Base-by-base conservation (phyloP, 2,113 vertebrate genomes). In the Seriola rivoliana region DNA sequence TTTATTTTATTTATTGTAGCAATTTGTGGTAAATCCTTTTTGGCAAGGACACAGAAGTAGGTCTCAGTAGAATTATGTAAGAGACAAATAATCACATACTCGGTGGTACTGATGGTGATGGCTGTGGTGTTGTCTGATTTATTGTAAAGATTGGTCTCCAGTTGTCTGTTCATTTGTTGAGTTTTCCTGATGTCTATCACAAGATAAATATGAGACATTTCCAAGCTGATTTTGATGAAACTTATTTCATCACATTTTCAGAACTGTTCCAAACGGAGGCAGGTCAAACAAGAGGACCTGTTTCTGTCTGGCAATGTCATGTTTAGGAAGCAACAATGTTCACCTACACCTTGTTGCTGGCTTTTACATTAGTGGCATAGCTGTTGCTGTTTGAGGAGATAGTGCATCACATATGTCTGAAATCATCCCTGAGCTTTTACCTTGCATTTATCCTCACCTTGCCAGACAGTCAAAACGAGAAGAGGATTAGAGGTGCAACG, bases 361-460 rank as follows among this genome's bases (percentile, higher is more conserved):
- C 58, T 68, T 32, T 29, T 2, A 3, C 34, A 7, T 2, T 29
- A 12, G 36, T 23, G 23, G 14, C 17, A 1, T 8, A 32, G 40
- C 5, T 42, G 63, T 13, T 60, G 50, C 17, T 75, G 57, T 38
- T 34, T 48, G 2, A 81, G 46, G 46, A 80, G 75, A 80, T 59
- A 36, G 44, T 60, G 78, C 46, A 48, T 59, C 78, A 71, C 70
- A 59, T 83, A 71, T 29, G 82, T 11, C 48, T 69, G 38, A 72
- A 85, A 82, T 72, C 38, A 36, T 70, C 65, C 72, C n/a, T 6
- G 1, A 62, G 67, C 48, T 85, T 71, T 76, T 55, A 82, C 78
- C 75, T 59, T 68, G 48, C 62, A 64, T 63, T 75, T 57, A 55
- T 78, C 72, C 58, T 89, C 85, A 88, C 81, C 85, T 88, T 81